Percentiles rank a stretch among this genome's conserved stretches.
Evolutionary conservation across 2,113 vertebrate genomes (phyloP).

Genomic region (Pseudopipra pipra): DNA sequence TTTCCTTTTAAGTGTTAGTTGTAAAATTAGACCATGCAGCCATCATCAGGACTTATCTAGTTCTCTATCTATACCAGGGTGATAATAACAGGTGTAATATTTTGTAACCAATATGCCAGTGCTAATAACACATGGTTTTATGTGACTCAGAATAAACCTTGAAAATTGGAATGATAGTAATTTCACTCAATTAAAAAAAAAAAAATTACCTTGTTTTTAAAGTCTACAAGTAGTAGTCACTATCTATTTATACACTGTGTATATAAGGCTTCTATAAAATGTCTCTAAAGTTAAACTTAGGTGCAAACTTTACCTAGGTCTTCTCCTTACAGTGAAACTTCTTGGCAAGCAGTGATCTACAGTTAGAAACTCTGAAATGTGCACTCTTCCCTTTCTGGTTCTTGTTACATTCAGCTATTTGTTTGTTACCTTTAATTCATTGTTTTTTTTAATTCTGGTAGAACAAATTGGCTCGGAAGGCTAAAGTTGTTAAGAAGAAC

Average conservation of each 20-base stretch:
- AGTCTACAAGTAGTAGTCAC: not conserved
- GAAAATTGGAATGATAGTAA: slow-evolving; percentile 53
- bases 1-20: slow-evolving; percentile 77
- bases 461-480: not conserved
- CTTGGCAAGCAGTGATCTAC: not conserved
- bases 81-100: slow-evolving; percentile 71
- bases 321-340: not conserved
- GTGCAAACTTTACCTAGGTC: not conserved
- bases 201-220: not conserved
- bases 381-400: not conserved
- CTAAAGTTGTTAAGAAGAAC: not conserved
- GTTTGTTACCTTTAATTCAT: not conserved
- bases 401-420: not conserved
- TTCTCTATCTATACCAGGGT: slow-evolving; percentile 60
- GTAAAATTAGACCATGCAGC: slow-evolving; percentile 67
- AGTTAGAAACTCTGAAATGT: not conserved
- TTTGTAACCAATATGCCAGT: slow-evolving; percentile 78
- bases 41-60: slow-evolving; percentile 54
- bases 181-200: slow-evolving; percentile 36
- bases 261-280: not conserved
- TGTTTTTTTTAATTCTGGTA: not conserved
- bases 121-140: slow-evolving; percentile 66
- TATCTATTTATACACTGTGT: not conserved
- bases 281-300: not conserved
- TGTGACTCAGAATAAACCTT: slow-evolving; percentile 67